Conservation (phyloP, 2,888 invertebrate species). For the Loripinus fragilis region DNA sequence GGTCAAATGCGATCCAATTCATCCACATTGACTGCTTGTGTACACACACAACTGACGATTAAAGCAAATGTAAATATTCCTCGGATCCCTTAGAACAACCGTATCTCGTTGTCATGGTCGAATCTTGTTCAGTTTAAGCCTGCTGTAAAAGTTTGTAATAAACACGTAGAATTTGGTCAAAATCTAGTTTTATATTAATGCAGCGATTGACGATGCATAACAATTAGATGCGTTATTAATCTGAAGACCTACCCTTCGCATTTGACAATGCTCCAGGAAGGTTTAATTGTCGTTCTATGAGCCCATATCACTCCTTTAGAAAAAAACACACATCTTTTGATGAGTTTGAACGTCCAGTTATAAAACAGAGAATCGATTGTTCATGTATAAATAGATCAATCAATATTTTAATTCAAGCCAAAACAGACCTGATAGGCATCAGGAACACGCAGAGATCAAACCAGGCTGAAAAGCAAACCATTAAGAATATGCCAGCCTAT, state of each 20-base stretch:
- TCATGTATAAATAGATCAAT: constrained; percentile 17
- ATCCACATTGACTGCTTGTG: not conserved
- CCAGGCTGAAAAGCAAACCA: too few relatives aligned
- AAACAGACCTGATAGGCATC: too few relatives aligned
- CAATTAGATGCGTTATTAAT: too few relatives aligned
- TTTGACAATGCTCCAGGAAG: too few relatives aligned
- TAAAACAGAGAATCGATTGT: constrained; percentile 11
- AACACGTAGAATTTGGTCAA: not conserved
- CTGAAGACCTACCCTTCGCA: too few relatives aligned
- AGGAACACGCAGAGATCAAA: too few relatives aligned
- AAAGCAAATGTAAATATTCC: constrained; percentile 5
- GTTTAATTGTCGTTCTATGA: not conserved
- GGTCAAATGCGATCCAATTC: constrained; percentile 15
- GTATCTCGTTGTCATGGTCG: constrained; percentile 1
- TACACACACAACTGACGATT: not conserved
- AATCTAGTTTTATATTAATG: too few relatives aligned
- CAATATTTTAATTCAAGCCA: not conserved
- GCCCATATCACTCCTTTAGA: not conserved
- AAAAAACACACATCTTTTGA: not conserved
- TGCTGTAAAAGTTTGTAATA: not conserved
- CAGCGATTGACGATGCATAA: too few relatives aligned
- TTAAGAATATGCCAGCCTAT: too few relatives aligned
- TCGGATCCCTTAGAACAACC: not conserved
- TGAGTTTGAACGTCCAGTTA: not conserved
- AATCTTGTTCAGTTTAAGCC: not conserved